These are phyloP conservation scores for Leptocoma aspasia DNA, from an alignment of 2,113 vertebrate genomes.

Conservation along the genomic window DNA sequence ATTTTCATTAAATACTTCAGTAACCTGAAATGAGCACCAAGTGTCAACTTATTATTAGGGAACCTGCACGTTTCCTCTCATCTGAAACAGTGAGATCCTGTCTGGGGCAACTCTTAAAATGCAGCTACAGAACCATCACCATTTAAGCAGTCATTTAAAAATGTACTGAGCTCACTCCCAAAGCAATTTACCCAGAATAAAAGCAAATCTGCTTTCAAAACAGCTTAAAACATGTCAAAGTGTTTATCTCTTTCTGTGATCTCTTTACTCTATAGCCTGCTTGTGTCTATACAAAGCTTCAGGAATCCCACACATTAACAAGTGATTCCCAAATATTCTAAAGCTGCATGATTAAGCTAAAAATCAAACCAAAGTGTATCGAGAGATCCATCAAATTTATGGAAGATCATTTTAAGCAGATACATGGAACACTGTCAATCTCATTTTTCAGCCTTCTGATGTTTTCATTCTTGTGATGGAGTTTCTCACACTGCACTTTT, in stretches of 20 bases:
- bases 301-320: not conserved
- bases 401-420: not conserved
- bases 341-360: not conserved
- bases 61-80: not conserved
- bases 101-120: not conserved
- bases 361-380: not conserved
- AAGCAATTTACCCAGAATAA: constrained; percentile 45
- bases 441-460: no score
- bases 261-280: not conserved
- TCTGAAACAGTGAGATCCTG: not conserved
- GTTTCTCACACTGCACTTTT: no score
- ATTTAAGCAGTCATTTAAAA: not conserved
- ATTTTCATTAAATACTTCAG: not conserved
- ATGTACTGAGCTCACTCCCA: not conserved
- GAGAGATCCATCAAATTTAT: not conserved
- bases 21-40: not conserved
- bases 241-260: constrained; percentile 38
- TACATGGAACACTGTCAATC: no score
- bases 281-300: not conserved
- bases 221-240: constrained; percentile 24
- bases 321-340: not conserved
- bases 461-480: no score
- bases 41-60: not conserved
- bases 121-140: not conserved
- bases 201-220: constrained; percentile 41